A percentile compares a stretch with the other conserved stretches of the same genome.
Conservation (phyloP, 2,113 vertebrate genomes). For the Alectura lathami region DNA sequence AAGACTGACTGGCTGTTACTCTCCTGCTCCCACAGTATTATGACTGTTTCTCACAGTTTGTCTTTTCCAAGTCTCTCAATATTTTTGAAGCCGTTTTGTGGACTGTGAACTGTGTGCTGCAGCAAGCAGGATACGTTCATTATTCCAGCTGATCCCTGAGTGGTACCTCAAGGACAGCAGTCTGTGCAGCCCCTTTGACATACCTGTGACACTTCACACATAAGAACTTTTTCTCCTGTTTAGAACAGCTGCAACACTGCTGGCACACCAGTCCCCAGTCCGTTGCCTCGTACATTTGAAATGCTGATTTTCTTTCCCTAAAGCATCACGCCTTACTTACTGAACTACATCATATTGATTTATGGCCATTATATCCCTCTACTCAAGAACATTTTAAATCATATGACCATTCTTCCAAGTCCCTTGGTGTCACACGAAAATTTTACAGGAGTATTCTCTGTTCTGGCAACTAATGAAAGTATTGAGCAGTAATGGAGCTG, state of each 20-base stretch:
- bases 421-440: background rate
- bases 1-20: background rate
- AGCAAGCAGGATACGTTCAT: background rate
- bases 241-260: background rate
- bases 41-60: background rate
- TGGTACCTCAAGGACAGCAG: background rate
- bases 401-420: background rate
- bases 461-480: background rate
- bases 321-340: background rate
- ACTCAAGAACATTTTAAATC: background rate
- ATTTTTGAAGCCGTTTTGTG: background rate
- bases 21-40: background rate
- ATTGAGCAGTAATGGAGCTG: background rate
- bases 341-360: background rate
- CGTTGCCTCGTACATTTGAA: background rate
- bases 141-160: background rate
- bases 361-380: background rate
- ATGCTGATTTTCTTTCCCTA: background rate
- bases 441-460: background rate
- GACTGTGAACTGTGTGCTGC: background rate
- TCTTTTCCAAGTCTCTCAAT: background rate
- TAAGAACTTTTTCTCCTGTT: background rate
- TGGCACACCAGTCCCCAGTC: background rate
- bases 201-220: background rate
- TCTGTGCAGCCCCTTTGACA: background rate